These are phyloP conservation scores for Vicugna pacos DNA, from an alignment of 2,113 vertebrate genomes.

Conservation along the genomic window DNA sequence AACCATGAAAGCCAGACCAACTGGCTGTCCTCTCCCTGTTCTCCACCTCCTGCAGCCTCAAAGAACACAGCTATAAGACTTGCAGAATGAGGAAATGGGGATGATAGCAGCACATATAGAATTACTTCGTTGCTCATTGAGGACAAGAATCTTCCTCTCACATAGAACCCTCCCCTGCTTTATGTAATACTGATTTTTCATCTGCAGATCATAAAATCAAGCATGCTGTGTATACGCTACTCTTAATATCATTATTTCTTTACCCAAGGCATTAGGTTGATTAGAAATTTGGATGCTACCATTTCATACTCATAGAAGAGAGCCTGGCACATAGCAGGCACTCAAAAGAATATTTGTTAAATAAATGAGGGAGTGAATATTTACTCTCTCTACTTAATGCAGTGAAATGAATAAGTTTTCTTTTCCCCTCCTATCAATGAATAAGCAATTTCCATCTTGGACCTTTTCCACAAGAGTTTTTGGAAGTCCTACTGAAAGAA, in stretches of 20 bases:
- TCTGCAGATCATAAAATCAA: constrained; percentile 22
- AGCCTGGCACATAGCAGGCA: neutral
- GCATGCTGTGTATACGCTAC: neutral
- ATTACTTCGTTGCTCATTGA: neutral
- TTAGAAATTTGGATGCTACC: neutral
- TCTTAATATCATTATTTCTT: neutral
- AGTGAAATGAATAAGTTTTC: neutral
- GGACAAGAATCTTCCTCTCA: neutral
- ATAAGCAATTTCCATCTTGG: constrained; percentile 42
- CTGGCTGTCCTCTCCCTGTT: neutral
- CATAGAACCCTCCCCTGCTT: neutral
- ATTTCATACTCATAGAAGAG: neutral
- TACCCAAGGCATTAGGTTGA: neutral
- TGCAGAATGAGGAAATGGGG: neutral
- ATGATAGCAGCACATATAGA: neutral
- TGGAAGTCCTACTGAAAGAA: neutral
- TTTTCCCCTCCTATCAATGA: neutral
- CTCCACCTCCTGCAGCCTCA: neutral
- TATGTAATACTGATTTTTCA: neutral
- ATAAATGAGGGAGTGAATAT: neutral
- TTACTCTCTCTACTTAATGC: neutral
- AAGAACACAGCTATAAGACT: neutral
- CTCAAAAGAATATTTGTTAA: neutral
- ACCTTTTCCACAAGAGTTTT: neutral
- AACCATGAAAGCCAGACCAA: neutral